Percentiles rank a stretch among this genome's conserved stretches.
Evolutionary conservation across 2,888 invertebrate genomes (phyloP).

Genomic region (Diaphora mendica): DNA sequence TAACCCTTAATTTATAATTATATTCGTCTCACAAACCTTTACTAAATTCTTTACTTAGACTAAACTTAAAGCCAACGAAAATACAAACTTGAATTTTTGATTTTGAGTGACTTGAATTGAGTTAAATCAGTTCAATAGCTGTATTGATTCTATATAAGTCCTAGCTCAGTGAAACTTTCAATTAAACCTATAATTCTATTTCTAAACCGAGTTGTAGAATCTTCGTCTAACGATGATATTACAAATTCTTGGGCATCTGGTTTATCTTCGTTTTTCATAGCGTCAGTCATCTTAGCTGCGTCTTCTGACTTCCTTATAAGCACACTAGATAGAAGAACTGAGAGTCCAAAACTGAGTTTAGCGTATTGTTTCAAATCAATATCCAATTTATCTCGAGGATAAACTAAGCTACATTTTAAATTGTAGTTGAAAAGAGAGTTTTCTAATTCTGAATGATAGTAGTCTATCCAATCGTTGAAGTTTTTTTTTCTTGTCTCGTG

Average conservation of each 20-base stretch:
- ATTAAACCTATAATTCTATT: conserved; percentile 49
- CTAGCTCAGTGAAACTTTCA: conserved; percentile 49
- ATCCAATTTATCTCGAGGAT: conserved; percentile 51
- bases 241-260: conserved; percentile 6
- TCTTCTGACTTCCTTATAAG: conserved; percentile 48
- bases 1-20: too few relatives aligned
- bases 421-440: conserved; percentile 45
- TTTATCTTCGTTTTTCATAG: conserved; percentile 17
- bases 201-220: conserved; percentile 38
- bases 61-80: not conserved
- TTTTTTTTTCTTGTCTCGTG: conserved; percentile 51
- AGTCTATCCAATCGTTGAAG: conserved; percentile 57
- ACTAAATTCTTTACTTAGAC: not conserved
- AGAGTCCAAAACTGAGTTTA: conserved; percentile 39
- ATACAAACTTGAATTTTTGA: not conserved
- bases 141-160: conserved; percentile 28
- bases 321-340: conserved; percentile 37
- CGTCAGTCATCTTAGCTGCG: conserved; percentile 34
- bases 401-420: conserved; percentile 46
- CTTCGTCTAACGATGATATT: conserved; percentile 21
- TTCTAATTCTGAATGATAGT: conserved; percentile 53
- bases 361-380: conserved; percentile 52
- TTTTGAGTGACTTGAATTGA: too few relatives aligned
- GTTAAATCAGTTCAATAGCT: not conserved
- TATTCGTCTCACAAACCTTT: too few relatives aligned